Conservation (phyloP, 2,888 invertebrate species). For the Diploptera punctata region DNA sequence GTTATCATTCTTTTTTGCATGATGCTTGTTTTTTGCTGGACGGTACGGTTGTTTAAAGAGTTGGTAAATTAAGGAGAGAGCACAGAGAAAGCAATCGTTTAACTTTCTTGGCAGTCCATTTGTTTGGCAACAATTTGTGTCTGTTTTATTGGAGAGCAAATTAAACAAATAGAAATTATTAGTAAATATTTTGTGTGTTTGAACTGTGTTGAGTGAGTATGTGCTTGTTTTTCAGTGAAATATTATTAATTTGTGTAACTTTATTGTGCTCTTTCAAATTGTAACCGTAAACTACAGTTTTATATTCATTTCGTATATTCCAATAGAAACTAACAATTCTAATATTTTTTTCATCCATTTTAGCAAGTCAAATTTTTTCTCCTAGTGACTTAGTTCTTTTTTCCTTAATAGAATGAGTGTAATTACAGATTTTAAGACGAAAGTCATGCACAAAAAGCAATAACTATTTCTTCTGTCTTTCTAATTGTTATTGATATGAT, state of each 20-base stretch:
- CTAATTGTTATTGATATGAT: neutral
- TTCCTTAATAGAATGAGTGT: neutral
- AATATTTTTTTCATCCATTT: neutral
- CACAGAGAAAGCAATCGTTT: neutral
- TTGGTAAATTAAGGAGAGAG: constrained; percentile 2
- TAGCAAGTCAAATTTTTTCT: neutral
- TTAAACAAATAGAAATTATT: neutral
- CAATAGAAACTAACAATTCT: neutral
- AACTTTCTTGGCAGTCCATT: neutral
- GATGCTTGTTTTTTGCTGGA: constrained; percentile 2
- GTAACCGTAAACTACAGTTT: neutral
- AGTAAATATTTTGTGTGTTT: too few species aligned
- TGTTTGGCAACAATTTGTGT: neutral
- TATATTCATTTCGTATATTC: neutral
- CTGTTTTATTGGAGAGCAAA: neutral
- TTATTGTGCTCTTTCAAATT: constrained; percentile 3
- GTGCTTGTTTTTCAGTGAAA: neutral
- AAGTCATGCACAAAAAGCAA: constrained; percentile 3
- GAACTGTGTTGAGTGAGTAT: neutral
- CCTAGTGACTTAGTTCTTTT: neutral
- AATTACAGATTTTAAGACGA: constrained; percentile 21
- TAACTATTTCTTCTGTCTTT: neutral
- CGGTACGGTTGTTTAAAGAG: neutral
- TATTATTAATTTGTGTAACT: neutral
- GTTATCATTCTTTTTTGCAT: neutral